Conservation (phyloP, 2,797 vertebrate species). For the Takifugu ocellatus region DNA sequence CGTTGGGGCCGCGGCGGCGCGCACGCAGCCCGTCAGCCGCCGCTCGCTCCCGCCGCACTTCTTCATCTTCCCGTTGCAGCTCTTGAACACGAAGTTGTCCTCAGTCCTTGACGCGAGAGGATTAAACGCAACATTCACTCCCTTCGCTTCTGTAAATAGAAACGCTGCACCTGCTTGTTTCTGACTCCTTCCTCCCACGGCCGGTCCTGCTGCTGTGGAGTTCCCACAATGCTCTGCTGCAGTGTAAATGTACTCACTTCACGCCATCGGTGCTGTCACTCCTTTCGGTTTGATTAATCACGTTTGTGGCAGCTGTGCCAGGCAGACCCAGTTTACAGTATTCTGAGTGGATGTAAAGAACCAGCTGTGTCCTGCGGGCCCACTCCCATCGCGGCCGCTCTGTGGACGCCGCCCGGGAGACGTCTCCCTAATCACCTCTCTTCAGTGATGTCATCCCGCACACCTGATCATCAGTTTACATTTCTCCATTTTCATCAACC, state of each 20-base stretch:
- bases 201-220: background rate
- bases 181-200: background rate
- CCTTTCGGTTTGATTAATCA: conserved; percentile 8
- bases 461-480: background rate
- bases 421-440: conserved; percentile 55
- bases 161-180: conserved; percentile 6
- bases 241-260: background rate
- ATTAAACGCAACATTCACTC: conserved; percentile 3
- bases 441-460: background rate
- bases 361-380: conserved; percentile 47
- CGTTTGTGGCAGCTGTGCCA: conserved; percentile 38
- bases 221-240: conserved; percentile 11
- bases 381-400: conserved; percentile 32
- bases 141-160: conserved; percentile 5
- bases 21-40: too few species aligned
- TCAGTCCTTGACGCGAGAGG: conserved; percentile 4
- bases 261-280: conserved; percentile 5
- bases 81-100: background rate
- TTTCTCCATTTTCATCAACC: background rate
- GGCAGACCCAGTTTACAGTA: conserved; percentile 21
- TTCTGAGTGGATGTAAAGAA: conserved; percentile 25
- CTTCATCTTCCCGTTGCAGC: background rate
- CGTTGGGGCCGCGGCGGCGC: conserved; percentile 4
- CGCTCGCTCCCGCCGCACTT: conserved; percentile 1
- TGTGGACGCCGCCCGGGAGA: conserved; percentile 21